Evolutionary conservation across 2,113 vertebrate species (phyloP).

Genomic region (Esox niger): DNA sequence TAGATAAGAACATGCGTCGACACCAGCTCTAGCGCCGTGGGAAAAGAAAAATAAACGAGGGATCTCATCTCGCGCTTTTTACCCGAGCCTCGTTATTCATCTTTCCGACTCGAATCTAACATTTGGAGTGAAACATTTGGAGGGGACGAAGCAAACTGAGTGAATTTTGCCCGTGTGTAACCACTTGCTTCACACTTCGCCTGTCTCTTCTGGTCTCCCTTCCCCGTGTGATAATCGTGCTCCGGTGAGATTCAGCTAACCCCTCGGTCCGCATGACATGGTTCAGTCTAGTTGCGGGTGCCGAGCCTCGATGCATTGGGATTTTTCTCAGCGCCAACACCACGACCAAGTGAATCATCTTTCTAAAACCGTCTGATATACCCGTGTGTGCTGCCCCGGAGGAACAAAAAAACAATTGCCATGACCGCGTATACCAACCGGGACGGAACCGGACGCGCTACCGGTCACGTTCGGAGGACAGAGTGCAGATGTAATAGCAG

Average conservation of each 20-base stretch:
- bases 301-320: conserved; percentile 85
- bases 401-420: conserved; percentile 58
- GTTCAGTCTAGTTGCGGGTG: conserved; percentile 91
- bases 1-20: conserved; percentile 40
- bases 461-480: conserved; percentile 66
- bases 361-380: conserved; percentile 72
- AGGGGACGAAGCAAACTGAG: conserved; percentile 40
- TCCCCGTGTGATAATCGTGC: conserved; percentile 62
- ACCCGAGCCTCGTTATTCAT: too few relatives aligned
- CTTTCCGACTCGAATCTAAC: conserved; percentile 25
- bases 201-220: conserved; percentile 8
- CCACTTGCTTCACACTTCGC: conserved; percentile 48
- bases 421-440: conserved; percentile 79
- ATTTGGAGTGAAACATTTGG: conserved; percentile 40
- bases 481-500: conserved; percentile 72
- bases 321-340: conserved; percentile 81
- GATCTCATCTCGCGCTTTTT: conserved; percentile 37
- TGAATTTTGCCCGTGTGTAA: conserved; percentile 29
- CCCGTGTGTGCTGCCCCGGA: conserved; percentile 48
- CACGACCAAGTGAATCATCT: conserved; percentile 77
- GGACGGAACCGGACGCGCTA: conserved; percentile 66
- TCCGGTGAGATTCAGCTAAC: conserved; percentile 63
- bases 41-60: conserved; percentile 24
- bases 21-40: conserved; percentile 25
- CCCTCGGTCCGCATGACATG: conserved; percentile 80